These are phyloP conservation scores for Somateria mollissima DNA, from an alignment of 2,797 vertebrate species.

Conservation along the genomic window DNA sequence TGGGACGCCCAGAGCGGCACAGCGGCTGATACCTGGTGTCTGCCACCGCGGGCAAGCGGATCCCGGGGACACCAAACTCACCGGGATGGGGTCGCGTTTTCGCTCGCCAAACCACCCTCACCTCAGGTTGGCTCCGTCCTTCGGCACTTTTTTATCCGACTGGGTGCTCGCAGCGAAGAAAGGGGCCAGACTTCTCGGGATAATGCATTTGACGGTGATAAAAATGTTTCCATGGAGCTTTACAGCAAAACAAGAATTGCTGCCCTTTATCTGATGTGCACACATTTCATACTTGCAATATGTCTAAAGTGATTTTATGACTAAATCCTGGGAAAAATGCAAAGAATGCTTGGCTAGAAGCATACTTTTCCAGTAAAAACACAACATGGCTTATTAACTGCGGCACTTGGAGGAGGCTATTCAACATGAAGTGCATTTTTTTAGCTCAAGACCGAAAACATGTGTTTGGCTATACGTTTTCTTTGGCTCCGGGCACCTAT, in stretches of 20 bases:
- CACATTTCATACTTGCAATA: slow-evolving; percentile 76
- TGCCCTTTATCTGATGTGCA: slow-evolving; percentile 76
- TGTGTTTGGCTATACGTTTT: slow-evolving; percentile 67
- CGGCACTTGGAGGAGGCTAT: slow-evolving; percentile 69
- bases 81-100: accelerated
- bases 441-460: slow-evolving; percentile 66
- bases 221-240: slow-evolving; percentile 67
- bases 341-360: slow-evolving; percentile 79
- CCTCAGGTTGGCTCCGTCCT: not conserved
- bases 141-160: not conserved
- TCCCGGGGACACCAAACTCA: not conserved
- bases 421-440: slow-evolving; percentile 67
- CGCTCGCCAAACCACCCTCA: not conserved
- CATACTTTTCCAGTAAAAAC: slow-evolving; percentile 80
- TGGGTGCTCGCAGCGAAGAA: not conserved
- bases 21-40: not conserved
- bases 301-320: slow-evolving; percentile 75
- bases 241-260: slow-evolving; percentile 58
- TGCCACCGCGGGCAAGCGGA: accelerated
- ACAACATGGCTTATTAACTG: slow-evolving; percentile 74
- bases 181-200: slow-evolving; percentile 38
- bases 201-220: slow-evolving; percentile 49
- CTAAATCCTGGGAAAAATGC: slow-evolving; percentile 83
- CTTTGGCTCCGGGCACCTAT: slow-evolving; percentile 68
- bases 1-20: not conserved